A percentile compares a stretch with the other conserved stretches of the same genome.
phyloP scores from a whole-genome alignment of 2,113 vertebrate genomes.

The Zosterops borbonicus region DNA sequence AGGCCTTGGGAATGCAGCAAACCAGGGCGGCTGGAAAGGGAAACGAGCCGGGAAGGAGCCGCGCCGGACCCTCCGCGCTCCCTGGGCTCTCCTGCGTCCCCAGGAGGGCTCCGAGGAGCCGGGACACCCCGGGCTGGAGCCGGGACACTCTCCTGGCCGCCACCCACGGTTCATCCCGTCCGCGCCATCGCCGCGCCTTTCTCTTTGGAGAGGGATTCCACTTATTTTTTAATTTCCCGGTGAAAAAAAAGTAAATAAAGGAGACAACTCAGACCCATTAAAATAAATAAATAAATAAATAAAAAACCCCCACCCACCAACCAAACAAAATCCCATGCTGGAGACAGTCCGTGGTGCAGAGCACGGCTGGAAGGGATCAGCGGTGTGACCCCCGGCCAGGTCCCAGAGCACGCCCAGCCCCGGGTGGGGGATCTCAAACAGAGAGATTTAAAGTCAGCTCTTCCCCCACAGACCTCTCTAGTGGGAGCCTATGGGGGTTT shows the following conservation, averaged over 20 bases:
- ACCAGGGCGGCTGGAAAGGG: not conserved
- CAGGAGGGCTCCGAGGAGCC: not conserved
- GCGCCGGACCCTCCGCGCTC: no score
- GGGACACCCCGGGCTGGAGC: not conserved
- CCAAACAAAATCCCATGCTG: not conserved
- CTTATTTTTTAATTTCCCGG: not conserved
- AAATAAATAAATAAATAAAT: no score
- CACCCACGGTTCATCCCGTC: not conserved
- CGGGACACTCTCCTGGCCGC: not conserved
- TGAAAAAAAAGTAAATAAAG: not conserved
- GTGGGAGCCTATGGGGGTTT: accelerated
- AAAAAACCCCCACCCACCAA: no score
- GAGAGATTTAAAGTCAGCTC: not conserved
- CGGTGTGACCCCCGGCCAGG: not conserved
- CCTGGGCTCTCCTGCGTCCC: not conserved
- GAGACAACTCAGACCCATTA: not conserved
- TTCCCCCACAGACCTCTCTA: not conserved
- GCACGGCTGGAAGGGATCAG: not conserved
- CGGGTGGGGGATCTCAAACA: not conserved
- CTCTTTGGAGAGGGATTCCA: not conserved
- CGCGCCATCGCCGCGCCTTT: not conserved
- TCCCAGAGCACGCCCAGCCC: not conserved
- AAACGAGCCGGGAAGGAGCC: not conserved
- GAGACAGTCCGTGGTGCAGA: no score
- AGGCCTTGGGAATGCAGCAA: not conserved